These are phyloP conservation scores for human DNA, from an alignment of 2,113 vertebrate species.

Conservation along the genomic window GRCh38 chr12:90065001-90065500, in stretches of 20 bases:
- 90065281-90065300: slow-evolving; percentile 71
- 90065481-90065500: slow-evolving; percentile 73
- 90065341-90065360: slow-evolving; percentile 58
- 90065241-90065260: slow-evolving; percentile 71
- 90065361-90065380: slow-evolving; percentile 69
- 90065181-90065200: slow-evolving; percentile 51
- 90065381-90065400: slow-evolving; percentile 69
- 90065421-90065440: slow-evolving; percentile 82
- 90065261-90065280: slow-evolving; percentile 73
- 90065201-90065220: slow-evolving; percentile 52
- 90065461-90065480: slow-evolving; percentile 83
- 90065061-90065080: slow-evolving; percentile 42
- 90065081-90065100: slow-evolving; percentile 61
- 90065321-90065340: slow-evolving; percentile 63
- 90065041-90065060: slow-evolving; percentile 26
- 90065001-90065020: slow-evolving; percentile 52
- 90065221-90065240: slow-evolving; percentile 69
- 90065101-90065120: slow-evolving; percentile 68
- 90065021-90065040: slow-evolving; percentile 16
- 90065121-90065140: slow-evolving; percentile 64
- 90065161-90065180: slow-evolving; percentile 59
- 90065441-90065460: slow-evolving; percentile 74
- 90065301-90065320: slow-evolving; percentile 47
- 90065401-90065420: slow-evolving; percentile 82
- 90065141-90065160: slow-evolving; percentile 67